Percentiles rank a stretch among this genome's conserved stretches.
Evolutionary conservation across 2,797 vertebrate species (phyloP).

Genomic region (Sebastes matsubarae): DNA sequence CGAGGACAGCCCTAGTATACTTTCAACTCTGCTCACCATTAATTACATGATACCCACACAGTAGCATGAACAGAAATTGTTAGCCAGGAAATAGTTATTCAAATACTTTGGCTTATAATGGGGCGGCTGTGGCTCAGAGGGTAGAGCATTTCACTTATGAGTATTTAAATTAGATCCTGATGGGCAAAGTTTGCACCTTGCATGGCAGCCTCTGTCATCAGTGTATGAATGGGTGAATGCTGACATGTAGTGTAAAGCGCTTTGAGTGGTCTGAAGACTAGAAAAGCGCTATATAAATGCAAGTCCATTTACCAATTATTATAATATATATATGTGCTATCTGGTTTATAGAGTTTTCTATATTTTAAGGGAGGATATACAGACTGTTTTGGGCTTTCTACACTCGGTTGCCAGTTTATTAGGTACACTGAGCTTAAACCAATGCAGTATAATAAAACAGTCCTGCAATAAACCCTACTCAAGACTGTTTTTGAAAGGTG

Average conservation of each 20-base stretch:
- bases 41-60: neutral
- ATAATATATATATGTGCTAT: no score
- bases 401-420: neutral
- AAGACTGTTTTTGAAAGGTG: neutral
- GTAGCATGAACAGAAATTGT: neutral
- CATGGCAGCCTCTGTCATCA: no score
- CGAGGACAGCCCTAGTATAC: no score
- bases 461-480: neutral
- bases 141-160: no score
- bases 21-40: neutral
- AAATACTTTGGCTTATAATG: neutral
- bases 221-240: no score
- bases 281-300: no score
- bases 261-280: no score
- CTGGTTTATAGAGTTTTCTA: neutral
- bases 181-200: no score
- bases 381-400: neutral
- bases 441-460: neutral
- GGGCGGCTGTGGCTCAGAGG: no score
- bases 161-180: no score
- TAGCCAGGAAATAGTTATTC: neutral
- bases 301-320: no score
- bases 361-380: neutral
- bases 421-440: neutral
- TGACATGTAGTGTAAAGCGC: no score